Conservation (phyloP, 2,113 vertebrate species). For the Lampris incognitus region DNA sequence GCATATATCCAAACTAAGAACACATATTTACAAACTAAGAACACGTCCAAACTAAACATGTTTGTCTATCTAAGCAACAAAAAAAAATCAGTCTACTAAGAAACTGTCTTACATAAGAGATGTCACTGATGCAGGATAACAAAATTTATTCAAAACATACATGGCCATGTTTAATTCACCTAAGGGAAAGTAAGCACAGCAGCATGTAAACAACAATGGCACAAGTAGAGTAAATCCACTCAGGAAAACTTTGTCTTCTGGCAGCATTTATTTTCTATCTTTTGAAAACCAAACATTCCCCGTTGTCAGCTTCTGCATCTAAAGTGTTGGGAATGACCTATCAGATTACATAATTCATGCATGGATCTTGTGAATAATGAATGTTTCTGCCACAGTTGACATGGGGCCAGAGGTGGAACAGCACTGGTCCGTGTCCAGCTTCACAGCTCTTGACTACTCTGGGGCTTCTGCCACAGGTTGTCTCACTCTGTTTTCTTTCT, state of each 20-base stretch:
- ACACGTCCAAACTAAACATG: too few species aligned
- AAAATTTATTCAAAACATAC: neutral
- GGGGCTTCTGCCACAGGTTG: conserved; percentile 33
- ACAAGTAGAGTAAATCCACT: neutral
- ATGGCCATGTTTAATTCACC: neutral
- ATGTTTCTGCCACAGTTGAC: conserved; percentile 66
- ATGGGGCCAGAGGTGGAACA: conserved; percentile 58
- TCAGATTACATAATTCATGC: conserved; percentile 72
- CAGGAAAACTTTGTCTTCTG: conserved; percentile 11
- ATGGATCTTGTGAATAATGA: conserved; percentile 68
- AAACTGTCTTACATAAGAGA: neutral
- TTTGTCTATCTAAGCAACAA: too few species aligned
- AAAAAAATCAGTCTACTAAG: too few species aligned
- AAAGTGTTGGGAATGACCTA: conserved; percentile 56
- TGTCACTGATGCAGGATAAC: too few species aligned
- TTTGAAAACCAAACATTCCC: conserved; percentile 19
- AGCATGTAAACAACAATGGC: neutral
- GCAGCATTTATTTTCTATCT: conserved; percentile 50
- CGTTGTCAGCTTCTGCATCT: conserved; percentile 32
- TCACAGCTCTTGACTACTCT: conserved; percentile 17
- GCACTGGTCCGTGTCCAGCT: conserved; percentile 25
- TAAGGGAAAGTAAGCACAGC: neutral
- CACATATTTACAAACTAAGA: too few species aligned
- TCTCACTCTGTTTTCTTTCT: neutral
- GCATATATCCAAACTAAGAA: too few species aligned